Conservation (phyloP, 1,140 invertebrate species). For the Drosophila neocordata region DNA sequence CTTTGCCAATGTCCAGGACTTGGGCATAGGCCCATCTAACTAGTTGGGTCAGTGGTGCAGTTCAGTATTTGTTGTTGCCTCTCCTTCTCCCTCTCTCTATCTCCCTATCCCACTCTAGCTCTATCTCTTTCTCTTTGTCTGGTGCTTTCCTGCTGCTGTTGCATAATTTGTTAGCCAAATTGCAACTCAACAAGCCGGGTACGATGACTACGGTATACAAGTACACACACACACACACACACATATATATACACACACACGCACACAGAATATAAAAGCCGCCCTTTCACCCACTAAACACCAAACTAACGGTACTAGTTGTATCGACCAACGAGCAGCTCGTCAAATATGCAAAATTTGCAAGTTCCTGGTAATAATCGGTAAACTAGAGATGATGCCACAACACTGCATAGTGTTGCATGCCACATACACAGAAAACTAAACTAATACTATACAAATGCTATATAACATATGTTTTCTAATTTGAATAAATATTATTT, state of each 20-base stretch:
- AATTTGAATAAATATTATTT: too few species aligned
- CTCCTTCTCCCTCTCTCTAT: not conserved
- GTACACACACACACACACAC: constrained; percentile 23
- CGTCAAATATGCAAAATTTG: constrained; percentile 75
- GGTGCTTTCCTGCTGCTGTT: constrained; percentile 46
- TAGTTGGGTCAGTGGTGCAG: constrained; percentile 61
- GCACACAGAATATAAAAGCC: not conserved
- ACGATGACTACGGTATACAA: constrained; percentile 30
- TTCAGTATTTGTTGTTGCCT: constrained; percentile 13
- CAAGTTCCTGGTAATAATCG: constrained; percentile 43
- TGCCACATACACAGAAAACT: not conserved
- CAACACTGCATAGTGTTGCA: constrained; percentile 1
- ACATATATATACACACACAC: constrained; percentile 15
- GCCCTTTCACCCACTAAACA: not conserved
- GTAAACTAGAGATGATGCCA: constrained; percentile 44
- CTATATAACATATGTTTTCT: too few species aligned
- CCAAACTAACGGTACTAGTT: not conserved
- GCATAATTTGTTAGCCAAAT: constrained; percentile 80
- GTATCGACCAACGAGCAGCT: constrained; percentile 21
- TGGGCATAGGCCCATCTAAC: not conserved
- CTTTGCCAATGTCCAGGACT: constrained; percentile 16
- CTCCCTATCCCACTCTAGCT: not conserved
- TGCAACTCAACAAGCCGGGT: constrained; percentile 73
- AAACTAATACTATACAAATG: not conserved
- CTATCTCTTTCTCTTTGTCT: constrained; percentile 12